Base-by-base conservation (phyloP, 2,113 vertebrate species). In the Sceloporus tristichus region DNA sequence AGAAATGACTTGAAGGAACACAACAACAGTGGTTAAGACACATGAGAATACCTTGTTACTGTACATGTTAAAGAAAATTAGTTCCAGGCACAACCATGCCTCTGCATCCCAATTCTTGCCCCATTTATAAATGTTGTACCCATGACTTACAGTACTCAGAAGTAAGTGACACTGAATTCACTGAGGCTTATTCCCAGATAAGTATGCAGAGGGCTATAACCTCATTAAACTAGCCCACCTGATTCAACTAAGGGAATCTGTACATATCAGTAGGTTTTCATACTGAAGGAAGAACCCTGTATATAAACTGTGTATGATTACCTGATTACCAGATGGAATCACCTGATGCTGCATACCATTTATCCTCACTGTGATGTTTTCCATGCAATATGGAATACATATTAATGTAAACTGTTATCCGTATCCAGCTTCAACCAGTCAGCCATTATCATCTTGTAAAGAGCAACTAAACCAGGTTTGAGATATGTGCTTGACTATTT, bases 1-100 rank as follows among this genome's bases (percentile, higher is more conserved):
- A 34, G 34, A 34, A 34, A 34, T 34, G 34, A 34, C 34, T 34
- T 34, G 34, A 34, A 34, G 34, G 34, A 34, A 34, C 34, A 34
- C 34, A 34, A 34, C 34, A 34, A 34, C 34, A 34, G 34, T 34
- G 34, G 34, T 34, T 34, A 34, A 0, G 9, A 25, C 56, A n/a
- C 74, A 90, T 88, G 78, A 0, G 0, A 90, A 56, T 13, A n/a
- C 83, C 87, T 65, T 10, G 9, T 93, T 74, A 84, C 25, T 71
- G 14, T 87, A 84, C 84, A 65, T 92, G 5, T 14, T n/a, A 23
- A 10, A 0, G 0, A 18, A 9, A 0, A 1, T 70, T 66, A 21
- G 25, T 53, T 88, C 4, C 2, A 9, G 84, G n/a, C 16, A 82
- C 65, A 81, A 42, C 9, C n/a, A 34, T 62, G 48, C 40, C 14